A percentile compares a stretch with the other conserved stretches of the same genome.
Conservation (phyloP, 2,888 invertebrate species). For the Stenodera caucasica region DNA sequence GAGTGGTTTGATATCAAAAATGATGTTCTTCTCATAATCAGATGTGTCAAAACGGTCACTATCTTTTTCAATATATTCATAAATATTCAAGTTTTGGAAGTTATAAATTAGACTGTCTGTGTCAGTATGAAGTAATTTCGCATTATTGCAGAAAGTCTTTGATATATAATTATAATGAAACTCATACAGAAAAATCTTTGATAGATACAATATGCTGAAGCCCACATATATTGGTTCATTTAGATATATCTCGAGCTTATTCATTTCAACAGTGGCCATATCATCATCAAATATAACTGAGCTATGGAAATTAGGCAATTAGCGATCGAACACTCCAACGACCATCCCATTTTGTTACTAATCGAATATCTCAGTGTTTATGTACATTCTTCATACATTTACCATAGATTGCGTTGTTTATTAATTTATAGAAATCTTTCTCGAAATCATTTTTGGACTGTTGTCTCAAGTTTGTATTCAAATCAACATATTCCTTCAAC, state of each 20-base stretch:
- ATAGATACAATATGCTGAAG: not conserved
- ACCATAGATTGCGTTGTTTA: slow-evolving; percentile 39
- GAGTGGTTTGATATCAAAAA: no score
- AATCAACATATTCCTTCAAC: slow-evolving; percentile 19
- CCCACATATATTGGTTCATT: not conserved
- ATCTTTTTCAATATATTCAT: no score
- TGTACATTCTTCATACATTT: not conserved
- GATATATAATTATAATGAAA: not conserved
- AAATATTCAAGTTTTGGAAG: no score
- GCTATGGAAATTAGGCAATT: not conserved
- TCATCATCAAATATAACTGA: not conserved
- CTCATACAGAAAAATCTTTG: not conserved
- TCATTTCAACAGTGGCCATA: not conserved
- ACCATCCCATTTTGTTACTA: not conserved
- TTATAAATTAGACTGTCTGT: no score
- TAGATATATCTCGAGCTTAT: not conserved
- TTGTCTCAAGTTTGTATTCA: not conserved
- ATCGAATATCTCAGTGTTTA: not conserved
- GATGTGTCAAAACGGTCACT: no score
- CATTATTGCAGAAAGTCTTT: not conserved
- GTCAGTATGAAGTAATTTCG: no score
- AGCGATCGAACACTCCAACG: not conserved
- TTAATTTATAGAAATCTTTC: slow-evolving; percentile 43
- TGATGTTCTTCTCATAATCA: no score
- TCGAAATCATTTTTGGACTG: slow-evolving; percentile 10